Conservation (phyloP, 2,113 vertebrate genomes). For the Salvelinus sp. region DNA sequence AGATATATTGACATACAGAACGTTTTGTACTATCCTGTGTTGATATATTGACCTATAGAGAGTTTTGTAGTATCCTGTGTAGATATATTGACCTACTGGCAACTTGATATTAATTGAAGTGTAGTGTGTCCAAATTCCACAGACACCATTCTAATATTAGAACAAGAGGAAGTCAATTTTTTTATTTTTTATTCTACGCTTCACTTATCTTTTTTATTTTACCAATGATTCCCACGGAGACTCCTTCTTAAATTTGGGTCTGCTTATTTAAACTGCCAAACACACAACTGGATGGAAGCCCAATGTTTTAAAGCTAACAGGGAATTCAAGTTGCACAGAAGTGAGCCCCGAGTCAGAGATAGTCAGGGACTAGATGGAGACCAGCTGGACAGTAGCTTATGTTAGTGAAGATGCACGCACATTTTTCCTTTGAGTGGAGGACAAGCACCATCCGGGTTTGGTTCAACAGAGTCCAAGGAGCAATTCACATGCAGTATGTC, state of each 20-base stretch:
- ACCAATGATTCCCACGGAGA: constrained; percentile 68
- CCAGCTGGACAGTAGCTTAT: constrained; percentile 34
- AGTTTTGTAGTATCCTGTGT: background rate
- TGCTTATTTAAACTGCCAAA: constrained; percentile 60
- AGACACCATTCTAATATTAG: constrained; percentile 69
- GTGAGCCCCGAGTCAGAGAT: constrained; percentile 21
- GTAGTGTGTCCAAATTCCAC: constrained; percentile 50
- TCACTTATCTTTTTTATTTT: background rate
- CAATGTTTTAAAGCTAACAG: constrained; percentile 61
- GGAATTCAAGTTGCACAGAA: constrained; percentile 20
- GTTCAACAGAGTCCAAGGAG: constrained; percentile 22
- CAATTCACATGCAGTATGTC: constrained; percentile 19
- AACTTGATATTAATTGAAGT: constrained; percentile 23
- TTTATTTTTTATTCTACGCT: constrained; percentile 19
- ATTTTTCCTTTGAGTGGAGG: constrained; percentile 8
- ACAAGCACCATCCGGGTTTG: constrained; percentile 24
- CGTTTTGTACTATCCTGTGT: too few relatives aligned
- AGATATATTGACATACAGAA: too few relatives aligned
- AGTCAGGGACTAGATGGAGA: constrained; percentile 38
- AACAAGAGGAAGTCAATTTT: constrained; percentile 48
- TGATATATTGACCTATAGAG: too few relatives aligned
- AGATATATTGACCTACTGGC: background rate
- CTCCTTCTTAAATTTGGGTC: constrained; percentile 44
- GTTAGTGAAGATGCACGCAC: constrained; percentile 4
- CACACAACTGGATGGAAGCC: constrained; percentile 59